Evolutionary conservation across 2,113 vertebrate genomes (phyloP).

Genomic region (Aldabrachelys gigantea): DNA sequence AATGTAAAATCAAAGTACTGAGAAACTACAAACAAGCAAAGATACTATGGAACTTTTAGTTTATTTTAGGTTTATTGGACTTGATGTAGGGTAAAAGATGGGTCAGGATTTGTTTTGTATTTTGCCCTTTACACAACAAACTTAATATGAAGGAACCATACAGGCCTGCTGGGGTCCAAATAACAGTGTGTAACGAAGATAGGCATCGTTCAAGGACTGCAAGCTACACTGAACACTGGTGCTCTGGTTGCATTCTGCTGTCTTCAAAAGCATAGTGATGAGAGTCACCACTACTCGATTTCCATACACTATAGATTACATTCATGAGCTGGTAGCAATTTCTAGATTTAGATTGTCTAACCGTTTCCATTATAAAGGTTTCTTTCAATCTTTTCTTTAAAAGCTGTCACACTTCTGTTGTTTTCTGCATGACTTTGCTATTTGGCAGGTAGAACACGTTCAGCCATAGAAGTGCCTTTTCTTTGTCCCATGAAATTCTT

Average conservation of each 20-base stretch:
- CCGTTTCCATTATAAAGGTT: background rate
- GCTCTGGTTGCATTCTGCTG: background rate
- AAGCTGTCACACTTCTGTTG: background rate
- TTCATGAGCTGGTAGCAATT: background rate
- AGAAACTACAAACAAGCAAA: background rate
- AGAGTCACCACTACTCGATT: background rate
- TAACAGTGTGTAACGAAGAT: no score
- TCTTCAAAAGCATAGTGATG: background rate
- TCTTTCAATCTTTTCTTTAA: background rate
- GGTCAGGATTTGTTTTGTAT: background rate
- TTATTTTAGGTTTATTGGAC: background rate
- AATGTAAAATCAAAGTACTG: background rate
- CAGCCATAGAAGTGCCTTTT: background rate
- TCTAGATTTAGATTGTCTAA: background rate
- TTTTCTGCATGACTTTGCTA: background rate
- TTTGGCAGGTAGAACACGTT: background rate
- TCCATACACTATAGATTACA: fast-evolving
- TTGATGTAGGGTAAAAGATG: background rate
- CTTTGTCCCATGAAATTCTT: no score
- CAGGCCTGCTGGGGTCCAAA: background rate
- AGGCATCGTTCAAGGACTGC: no score
- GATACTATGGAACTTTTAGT: background rate
- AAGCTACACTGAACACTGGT: no score
- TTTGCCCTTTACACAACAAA: background rate
- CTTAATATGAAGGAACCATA: background rate